Conservation (phyloP, 2,888 invertebrate genomes). For the Anoncus sp. region DNA sequence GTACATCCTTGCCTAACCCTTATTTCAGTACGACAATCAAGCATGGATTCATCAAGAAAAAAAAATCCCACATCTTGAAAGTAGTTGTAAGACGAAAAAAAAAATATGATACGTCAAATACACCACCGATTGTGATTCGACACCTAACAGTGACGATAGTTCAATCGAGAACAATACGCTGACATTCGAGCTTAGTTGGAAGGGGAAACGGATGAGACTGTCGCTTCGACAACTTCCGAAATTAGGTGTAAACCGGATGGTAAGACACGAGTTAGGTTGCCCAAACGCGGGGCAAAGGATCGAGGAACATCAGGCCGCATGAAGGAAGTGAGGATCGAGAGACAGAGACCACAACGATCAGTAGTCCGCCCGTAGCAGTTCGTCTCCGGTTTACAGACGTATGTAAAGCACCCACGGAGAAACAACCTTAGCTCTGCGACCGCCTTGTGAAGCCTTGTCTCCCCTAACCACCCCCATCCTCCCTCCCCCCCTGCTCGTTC, state of each 20-base stretch:
- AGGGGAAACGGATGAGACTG: constrained; percentile 26
- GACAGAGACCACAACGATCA: constrained; percentile 81
- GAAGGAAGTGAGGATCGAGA: constrained; percentile 63
- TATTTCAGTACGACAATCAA: too few species aligned
- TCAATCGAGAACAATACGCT: constrained; percentile 9
- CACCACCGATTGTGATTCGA: background rate
- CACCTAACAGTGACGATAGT: background rate
- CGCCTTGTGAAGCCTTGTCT: constrained; percentile 45
- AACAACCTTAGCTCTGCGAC: constrained; percentile 74
- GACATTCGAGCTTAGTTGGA: constrained; percentile 17
- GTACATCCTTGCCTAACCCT: too few species aligned
- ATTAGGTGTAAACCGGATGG: constrained; percentile 67
- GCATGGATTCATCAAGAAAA: too few species aligned
- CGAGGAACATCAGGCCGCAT: constrained; percentile 47
- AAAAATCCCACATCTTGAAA: too few species aligned
- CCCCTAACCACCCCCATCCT: too few species aligned
- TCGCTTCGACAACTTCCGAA: constrained; percentile 60
- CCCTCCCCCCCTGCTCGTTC: constrained; percentile 46
- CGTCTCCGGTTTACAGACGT: constrained; percentile 82
- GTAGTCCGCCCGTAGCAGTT: constrained; percentile 82
- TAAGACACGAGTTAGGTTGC: constrained; percentile 50
- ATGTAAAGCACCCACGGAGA: constrained; percentile 81
- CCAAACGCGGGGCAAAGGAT: constrained; percentile 49
- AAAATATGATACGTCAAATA: background rate
- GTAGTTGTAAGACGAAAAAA: too few species aligned